A percentile compares a stretch with the other conserved stretches of the same genome.
phyloP scores from a whole-genome alignment of 2,888 invertebrate genomes.

The Tetanocera ferruginea region DNA sequence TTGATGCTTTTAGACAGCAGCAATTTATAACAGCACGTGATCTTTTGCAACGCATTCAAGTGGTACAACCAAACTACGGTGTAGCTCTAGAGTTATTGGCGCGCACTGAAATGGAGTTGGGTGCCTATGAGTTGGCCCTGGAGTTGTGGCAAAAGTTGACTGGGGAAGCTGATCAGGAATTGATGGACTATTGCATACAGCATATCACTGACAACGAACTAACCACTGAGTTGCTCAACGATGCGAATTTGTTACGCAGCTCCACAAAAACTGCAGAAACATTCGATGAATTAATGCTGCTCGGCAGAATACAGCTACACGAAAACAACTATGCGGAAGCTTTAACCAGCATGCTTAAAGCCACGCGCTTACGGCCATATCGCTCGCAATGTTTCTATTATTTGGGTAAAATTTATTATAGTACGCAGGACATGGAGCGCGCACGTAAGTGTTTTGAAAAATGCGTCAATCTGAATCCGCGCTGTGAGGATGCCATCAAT shows the following conservation, averaged over 20 bases:
- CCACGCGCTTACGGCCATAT: slow-evolving; percentile 81
- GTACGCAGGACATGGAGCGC: slow-evolving; percentile 77
- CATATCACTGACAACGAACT: background rate
- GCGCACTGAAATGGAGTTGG: slow-evolving; percentile 70
- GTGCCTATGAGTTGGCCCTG: slow-evolving; percentile 72
- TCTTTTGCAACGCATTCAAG: slow-evolving; percentile 69
- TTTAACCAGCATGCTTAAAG: slow-evolving; percentile 76
- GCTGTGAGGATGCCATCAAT: slow-evolving; percentile 77
- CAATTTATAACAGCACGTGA: slow-evolving; percentile 74
- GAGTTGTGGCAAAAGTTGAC: slow-evolving; percentile 55
- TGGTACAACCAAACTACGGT: slow-evolving; percentile 68
- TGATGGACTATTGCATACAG: background rate
- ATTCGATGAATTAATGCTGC: slow-evolving; percentile 57
- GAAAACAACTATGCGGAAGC: slow-evolving; percentile 74
- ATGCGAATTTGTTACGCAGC: slow-evolving; percentile 73
- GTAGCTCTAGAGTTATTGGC: slow-evolving; percentile 72
- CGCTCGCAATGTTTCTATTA: slow-evolving; percentile 81
- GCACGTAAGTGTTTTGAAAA: slow-evolving; percentile 89
- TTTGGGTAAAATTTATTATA: slow-evolving; percentile 82
- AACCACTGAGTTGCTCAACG: slow-evolving; percentile 57
- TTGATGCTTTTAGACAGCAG: slow-evolving; percentile 72
- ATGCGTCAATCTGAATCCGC: slow-evolving; percentile 80
- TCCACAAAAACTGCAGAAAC: slow-evolving; percentile 49
- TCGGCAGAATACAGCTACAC: slow-evolving; percentile 59
- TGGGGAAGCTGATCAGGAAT: slow-evolving; percentile 33